phyloP scores from a whole-genome alignment of 2,888 invertebrate species.

The Acleris holmiana region DNA sequence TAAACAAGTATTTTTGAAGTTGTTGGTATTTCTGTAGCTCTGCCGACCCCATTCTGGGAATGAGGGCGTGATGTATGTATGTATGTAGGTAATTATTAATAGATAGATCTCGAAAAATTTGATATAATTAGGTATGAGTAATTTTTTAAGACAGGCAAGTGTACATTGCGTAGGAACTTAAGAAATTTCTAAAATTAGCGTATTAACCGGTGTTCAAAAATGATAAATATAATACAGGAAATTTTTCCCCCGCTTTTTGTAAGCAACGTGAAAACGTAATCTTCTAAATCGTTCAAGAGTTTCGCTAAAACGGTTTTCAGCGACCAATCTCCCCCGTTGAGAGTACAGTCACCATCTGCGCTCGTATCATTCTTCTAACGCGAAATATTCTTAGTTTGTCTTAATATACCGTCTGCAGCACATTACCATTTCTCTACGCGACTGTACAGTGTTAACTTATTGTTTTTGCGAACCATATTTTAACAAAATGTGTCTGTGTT shows the following conservation, averaged over 20 bases:
- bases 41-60: too few relatives aligned
- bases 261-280: too few relatives aligned
- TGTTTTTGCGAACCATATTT: constrained; percentile 28
- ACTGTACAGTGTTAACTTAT: constrained; percentile 46
- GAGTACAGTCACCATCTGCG: constrained; percentile 48
- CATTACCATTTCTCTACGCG: constrained; percentile 59
- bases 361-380: constrained; percentile 50
- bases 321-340: constrained; percentile 6
- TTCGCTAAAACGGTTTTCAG: background rate
- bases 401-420: constrained; percentile 53
- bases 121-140: too few relatives aligned
- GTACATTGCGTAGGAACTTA: too few relatives aligned
- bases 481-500: constrained; percentile 19
- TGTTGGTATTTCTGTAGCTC: too few relatives aligned
- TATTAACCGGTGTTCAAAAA: background rate
- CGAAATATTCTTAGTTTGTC: constrained; percentile 57
- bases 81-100: too few relatives aligned
- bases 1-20: too few relatives aligned
- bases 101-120: too few relatives aligned
- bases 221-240: background rate
- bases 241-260: background rate
- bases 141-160: too few relatives aligned
- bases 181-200: too few relatives aligned
- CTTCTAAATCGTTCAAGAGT: background rate
- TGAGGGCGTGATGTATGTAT: too few relatives aligned